These are phyloP conservation scores for Beris morrisii DNA, from an alignment of 2,888 invertebrate species.

Conservation along the genomic window DNA sequence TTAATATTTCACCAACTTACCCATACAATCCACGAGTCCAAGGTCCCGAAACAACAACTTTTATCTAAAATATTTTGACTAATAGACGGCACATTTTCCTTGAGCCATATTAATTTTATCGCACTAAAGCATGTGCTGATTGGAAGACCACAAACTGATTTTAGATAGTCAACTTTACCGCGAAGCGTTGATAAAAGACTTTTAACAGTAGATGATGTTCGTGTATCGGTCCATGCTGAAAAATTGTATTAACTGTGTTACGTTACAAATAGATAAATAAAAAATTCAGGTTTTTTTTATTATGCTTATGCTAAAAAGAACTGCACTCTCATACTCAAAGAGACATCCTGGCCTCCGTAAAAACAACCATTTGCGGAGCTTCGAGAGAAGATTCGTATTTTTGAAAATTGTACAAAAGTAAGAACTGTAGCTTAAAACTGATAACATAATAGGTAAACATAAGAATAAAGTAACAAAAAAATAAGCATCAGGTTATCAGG, in stretches of 20 bases:
- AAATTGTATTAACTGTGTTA: not conserved
- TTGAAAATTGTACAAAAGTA: too few species aligned
- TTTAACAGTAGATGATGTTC: conserved; percentile 83
- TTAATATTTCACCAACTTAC: conserved; percentile 54
- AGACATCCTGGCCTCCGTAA: too few species aligned
- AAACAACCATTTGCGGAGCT: too few species aligned
- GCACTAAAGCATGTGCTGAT: conserved; percentile 96
- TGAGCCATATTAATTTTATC: conserved; percentile 90
- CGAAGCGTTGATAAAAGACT: conserved; percentile 72
- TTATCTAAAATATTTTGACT: conserved; percentile 68
- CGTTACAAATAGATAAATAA: not conserved
- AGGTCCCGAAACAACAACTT: conserved; percentile 81
- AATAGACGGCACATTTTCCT: conserved; percentile 80
- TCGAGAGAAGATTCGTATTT: too few species aligned
- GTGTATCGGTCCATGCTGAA: conserved; percentile 86
- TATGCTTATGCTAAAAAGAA: too few species aligned
- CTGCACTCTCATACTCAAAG: too few species aligned
- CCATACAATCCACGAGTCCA: conserved; percentile 97
- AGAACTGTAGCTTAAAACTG: too few species aligned
- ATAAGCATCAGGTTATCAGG: too few species aligned
- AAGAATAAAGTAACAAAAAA: too few species aligned
- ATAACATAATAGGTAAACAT: too few species aligned
- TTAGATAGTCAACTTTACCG: conserved; percentile 66
- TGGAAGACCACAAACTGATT: conserved; percentile 81
- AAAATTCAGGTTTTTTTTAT: too few species aligned